Base-by-base conservation (phyloP, 2,888 invertebrate genomes). In the Hyposoter dolosus region DNA sequence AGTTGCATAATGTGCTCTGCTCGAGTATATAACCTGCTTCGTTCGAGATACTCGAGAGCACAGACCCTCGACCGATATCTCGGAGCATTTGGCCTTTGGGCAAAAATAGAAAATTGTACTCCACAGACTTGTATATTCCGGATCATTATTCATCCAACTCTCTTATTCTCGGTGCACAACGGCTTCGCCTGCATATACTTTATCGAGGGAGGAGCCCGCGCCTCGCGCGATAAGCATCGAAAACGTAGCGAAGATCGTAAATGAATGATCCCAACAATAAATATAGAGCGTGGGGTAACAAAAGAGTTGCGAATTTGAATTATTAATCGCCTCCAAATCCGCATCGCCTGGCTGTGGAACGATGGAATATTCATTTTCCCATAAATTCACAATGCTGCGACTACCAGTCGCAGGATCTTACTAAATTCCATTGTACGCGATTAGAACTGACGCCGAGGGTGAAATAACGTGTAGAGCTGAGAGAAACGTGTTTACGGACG, bases 401-500 rank as follows among this genome's bases (percentile, higher is more conserved):
- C 28, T 15, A 28, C 9, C 1, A 28, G 28, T 4, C 5, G 15
- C 6, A 28, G 28, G 6, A 60, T 60, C 6, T 23, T 56, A 56
- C 56, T 5, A 60, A 28, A 28, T 28, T 60, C 15, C 28, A 23
- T 60, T 28, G 15, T 28, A 15, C 60, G 12, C 60, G 15, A 28
- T 60, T 60, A 15, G 15, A 60, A 60, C 28, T 60, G 28, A 1
- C 23, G 12, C 28, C 28, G 60, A 60, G 1, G 60, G 15, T 3
- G 5, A 28, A 28, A 7, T 7, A 40, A 40, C 40, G 23, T 4
- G 28, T 3, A 56, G 5, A 28, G 4, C 5, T 1, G 1, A 0
- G 23, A 5, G 28, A 15, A 60, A 60, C 60, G 60, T 60, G 60
- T 60, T 60, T 28, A 60, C 60, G 60, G 23, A 56, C 56, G 28